Evolutionary conservation across 2,888 invertebrate genomes (phyloP), one percentile per base, ranked within the genome.

Genomic region (Fragum sueziense): DNA sequence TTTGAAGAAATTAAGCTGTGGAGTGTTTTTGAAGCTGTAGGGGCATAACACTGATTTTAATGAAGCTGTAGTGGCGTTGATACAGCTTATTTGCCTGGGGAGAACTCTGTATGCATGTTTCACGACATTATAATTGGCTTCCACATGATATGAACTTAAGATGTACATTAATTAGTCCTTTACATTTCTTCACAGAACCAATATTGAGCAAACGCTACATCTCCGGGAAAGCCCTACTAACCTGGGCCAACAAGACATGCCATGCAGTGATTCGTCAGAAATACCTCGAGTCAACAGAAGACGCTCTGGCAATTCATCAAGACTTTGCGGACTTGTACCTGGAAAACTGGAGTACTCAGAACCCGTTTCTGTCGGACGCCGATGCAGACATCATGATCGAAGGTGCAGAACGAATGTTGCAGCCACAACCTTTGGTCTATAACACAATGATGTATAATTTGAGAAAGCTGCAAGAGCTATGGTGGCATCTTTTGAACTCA

Each of bases 401-500:
- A 33, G 77, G 73, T 25, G 80, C 77, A 0, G 81, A 85, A 57
- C 76, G 91, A 51, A 78, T 84, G 29, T 70, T 88, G 0, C 79
- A 85, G 37, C 90, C 87, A 17, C 91, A 91, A 67, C 91, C 92
- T 4, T 74, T 91, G 51, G 82, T 91, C 6, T 90, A 89, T 76
- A 93, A 92, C 51, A 91, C 92, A 59, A 88, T 90, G n/a, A 86
- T 87, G 37, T 92, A 91, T 77, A 94, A 94, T 85, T 72, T 89
- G 34, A 76, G 94, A 29, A 84, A 91, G 51, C 73, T 93, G 6
- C 85, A 90, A 27, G 92, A 92, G 84, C 88, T 93, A 20, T 94
- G 94, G 93, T 93, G 90, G 79, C 93, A 93, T 77, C 86, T 93
- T 0, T 88, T 94, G 22, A 91, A 93, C 41, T 82, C 91, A 67